These are phyloP conservation scores for Periophthalmus magnuspinnatus DNA, from an alignment of 2,797 vertebrate species.

Conservation along the genomic window DNA sequence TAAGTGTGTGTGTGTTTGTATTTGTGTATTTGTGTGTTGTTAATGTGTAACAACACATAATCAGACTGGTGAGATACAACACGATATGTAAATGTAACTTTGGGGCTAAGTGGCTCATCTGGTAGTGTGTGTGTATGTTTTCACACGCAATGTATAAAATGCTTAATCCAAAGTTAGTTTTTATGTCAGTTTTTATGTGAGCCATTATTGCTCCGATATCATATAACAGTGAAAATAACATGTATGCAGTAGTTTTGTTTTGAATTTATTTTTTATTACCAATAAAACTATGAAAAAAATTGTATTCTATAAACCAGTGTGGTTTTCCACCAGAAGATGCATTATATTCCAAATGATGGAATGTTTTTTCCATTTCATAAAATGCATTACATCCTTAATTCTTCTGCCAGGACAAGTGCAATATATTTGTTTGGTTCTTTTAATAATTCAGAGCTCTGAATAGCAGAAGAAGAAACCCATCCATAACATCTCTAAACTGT, in stretches of 20 bases:
- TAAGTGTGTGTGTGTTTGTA: slow-evolving; percentile 20
- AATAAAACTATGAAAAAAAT: not conserved
- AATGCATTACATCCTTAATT: not conserved
- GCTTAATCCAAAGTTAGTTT: not conserved
- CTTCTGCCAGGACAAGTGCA: not conserved
- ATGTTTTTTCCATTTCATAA: not conserved
- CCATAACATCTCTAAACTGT: slow-evolving; percentile 17
- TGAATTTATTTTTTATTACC: not conserved
- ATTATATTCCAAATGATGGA: not conserved
- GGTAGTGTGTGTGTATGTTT: not conserved
- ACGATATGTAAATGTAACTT: not conserved
- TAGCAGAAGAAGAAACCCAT: slow-evolving; percentile 1
- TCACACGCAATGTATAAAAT: not conserved
- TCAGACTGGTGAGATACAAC: slow-evolving; percentile 12
- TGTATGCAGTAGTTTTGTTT: not conserved
- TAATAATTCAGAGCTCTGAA: not conserved
- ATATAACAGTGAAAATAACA: not conserved
- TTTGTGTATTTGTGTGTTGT: slow-evolving; percentile 30
- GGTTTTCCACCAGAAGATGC: not conserved
- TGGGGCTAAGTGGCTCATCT: not conserved
- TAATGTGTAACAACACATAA: slow-evolving; percentile 44
- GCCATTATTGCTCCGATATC: not conserved
- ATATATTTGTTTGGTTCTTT: not conserved
- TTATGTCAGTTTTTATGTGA: not conserved
- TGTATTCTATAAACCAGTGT: not conserved